These are phyloP conservation scores for Bursaphelenchus mucronatus DNA, from an alignment of 1,140 invertebrate species.

Conservation along the genomic window DNA sequence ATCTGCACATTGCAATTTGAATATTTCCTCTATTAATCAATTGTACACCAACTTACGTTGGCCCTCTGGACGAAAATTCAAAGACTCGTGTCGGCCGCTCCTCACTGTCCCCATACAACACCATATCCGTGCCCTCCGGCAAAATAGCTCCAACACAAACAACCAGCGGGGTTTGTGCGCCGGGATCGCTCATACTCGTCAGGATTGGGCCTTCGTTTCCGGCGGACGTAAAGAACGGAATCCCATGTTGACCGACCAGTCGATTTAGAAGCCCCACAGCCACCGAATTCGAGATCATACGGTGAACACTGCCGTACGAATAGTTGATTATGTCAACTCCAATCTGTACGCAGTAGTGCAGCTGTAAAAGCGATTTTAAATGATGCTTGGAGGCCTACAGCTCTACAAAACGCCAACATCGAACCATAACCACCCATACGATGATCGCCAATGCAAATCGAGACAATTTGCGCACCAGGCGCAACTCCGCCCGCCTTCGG, in stretches of 20 bases:
- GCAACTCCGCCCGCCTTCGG: conserved; percentile 88
- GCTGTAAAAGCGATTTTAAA: conserved; percentile 51
- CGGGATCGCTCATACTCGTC: conserved; percentile 84
- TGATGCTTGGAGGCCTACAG: conserved; percentile 75
- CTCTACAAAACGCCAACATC: conserved; percentile 79
- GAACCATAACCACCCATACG: conserved; percentile 89
- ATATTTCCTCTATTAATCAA: not conserved
- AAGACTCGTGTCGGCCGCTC: conserved; percentile 63
- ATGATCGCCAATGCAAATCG: conserved; percentile 82
- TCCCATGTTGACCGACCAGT: conserved; percentile 83
- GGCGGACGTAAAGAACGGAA: conserved; percentile 83
- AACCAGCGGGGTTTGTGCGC: conserved; percentile 75
- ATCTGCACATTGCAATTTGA: no score
- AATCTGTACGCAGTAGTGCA: conserved; percentile 64
- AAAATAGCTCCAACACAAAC: conserved; percentile 86
- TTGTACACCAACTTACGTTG: conserved; percentile 61
- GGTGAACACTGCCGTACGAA: conserved; percentile 90
- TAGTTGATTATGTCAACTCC: conserved; percentile 84
- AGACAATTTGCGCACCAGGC: conserved; percentile 90
- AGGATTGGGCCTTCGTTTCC: conserved; percentile 91
- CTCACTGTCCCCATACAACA: conserved; percentile 7
- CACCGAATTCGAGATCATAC: conserved; percentile 81
- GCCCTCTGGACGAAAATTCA: conserved; percentile 86
- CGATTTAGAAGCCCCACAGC: conserved; percentile 79
- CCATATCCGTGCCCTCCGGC: not conserved